phyloP scores from a whole-genome alignment of 2,888 invertebrate genomes.

The Physocephala rufipes region DNA sequence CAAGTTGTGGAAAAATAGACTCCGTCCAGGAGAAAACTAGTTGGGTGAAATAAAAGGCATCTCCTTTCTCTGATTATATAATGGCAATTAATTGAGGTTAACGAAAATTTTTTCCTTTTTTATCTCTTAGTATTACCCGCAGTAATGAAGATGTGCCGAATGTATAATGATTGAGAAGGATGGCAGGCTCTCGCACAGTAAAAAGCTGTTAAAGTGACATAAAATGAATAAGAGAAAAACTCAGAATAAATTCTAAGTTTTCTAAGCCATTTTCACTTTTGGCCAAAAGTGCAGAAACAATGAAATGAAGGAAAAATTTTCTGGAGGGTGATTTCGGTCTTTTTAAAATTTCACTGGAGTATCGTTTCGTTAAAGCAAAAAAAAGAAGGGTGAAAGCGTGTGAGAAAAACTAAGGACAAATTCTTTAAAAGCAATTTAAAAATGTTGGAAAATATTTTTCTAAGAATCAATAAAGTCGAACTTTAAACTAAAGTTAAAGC shows the following conservation, averaged over 20 bases:
- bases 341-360: too few relatives aligned
- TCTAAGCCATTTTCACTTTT: background rate
- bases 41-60: too few relatives aligned
- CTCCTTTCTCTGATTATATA: background rate
- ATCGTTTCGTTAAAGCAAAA: too few relatives aligned
- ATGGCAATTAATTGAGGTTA: conserved; percentile 22
- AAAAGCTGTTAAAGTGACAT: background rate
- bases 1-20: too few relatives aligned
- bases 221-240: background rate
- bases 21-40: too few relatives aligned
- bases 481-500: too few relatives aligned
- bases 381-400: too few relatives aligned
- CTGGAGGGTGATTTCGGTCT: too few relatives aligned
- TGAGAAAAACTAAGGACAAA: too few relatives aligned
- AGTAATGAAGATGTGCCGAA: background rate
- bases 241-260: conserved; percentile 4
- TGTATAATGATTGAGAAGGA: background rate
- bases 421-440: too few relatives aligned
- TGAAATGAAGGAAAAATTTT: background rate
- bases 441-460: too few relatives aligned
- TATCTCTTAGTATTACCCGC: background rate
- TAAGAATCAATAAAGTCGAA: too few relatives aligned
- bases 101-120: conserved; percentile 6
- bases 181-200: background rate
- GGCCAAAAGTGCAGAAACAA: background rate